These are phyloP conservation scores for Tiliacea citrago DNA, from an alignment of 2,888 invertebrate species.

Conservation along the genomic window DNA sequence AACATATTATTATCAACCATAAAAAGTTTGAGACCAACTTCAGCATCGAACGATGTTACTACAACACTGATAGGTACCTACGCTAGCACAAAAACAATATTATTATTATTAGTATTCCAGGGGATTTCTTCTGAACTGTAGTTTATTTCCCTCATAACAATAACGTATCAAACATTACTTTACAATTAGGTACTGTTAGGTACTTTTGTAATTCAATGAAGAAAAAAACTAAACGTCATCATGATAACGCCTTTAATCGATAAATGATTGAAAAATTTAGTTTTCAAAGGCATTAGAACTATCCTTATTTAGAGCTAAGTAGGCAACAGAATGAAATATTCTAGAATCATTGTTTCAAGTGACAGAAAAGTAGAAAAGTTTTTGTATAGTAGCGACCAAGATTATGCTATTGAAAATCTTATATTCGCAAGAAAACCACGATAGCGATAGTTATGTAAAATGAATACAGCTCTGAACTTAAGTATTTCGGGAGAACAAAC, in stretches of 20 bases:
- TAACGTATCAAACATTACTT: slow-evolving; percentile 5
- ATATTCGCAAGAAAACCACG: neutral
- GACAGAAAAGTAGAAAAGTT: neutral
- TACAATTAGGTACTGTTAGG: slow-evolving; percentile 4
- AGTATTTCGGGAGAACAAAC: neutral
- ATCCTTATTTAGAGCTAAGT: neutral
- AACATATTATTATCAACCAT: neutral
- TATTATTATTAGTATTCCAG: neutral
- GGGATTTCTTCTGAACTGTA: slow-evolving; percentile 5
- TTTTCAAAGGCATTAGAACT: neutral
- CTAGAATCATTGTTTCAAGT: neutral
- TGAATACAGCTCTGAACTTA: neutral
- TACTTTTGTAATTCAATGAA: slow-evolving; percentile 10
- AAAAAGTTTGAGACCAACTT: neutral
- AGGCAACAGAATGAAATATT: neutral
- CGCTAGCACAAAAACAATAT: neutral
- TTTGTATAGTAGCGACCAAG: neutral
- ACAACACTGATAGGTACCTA: neutral
- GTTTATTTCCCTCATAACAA: neutral
- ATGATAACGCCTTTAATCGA: neutral
- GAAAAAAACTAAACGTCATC: slow-evolving; percentile 33
- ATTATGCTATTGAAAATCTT: neutral
- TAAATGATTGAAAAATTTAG: neutral
- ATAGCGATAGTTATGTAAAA: too few species aligned
- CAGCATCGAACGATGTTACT: neutral